Evolutionary conservation across 2,888 invertebrate species (phyloP).

Genomic region (Rhogogaster chlorosoma): DNA sequence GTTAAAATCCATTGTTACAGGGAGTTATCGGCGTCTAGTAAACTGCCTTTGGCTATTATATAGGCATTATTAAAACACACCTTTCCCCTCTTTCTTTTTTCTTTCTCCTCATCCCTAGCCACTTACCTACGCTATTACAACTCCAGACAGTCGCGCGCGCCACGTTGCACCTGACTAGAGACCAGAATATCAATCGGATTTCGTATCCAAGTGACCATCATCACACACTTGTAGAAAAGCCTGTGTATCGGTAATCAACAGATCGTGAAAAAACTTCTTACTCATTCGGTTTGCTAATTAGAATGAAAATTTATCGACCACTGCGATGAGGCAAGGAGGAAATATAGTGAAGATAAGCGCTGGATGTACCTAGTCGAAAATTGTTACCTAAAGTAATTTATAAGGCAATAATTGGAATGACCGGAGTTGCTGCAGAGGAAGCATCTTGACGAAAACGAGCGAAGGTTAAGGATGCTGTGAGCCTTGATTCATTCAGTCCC

Average conservation of each 20-base stretch:
- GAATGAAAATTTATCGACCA: not conserved
- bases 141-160: conserved; percentile 28
- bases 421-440: conserved; percentile 1
- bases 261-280: not conserved
- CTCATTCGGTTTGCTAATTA: not conserved
- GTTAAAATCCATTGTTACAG: conserved; percentile 11
- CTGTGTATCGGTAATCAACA: not conserved
- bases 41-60: conserved; percentile 6
- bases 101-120: not conserved
- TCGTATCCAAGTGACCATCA: not conserved
- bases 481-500: conserved; percentile 77
- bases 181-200: conserved; percentile 11
- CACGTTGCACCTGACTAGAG: not conserved
- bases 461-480: conserved; percentile 23
- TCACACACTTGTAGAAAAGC: not conserved
- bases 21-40: conserved; percentile 4
- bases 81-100: not conserved
- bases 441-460: not conserved
- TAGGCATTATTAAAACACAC: conserved; percentile 6
- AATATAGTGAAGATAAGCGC: not conserved
- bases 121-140: conserved; percentile 33
- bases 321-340: not conserved
- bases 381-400: not conserved
- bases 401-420: conserved; percentile 16
- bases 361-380: not conserved